A percentile compares a stretch with the other conserved stretches of the same genome.
These are phyloP conservation scores for Drosophila gaucha DNA, from an alignment of 2,888 invertebrate genomes.

Conservation along the genomic window DNA sequence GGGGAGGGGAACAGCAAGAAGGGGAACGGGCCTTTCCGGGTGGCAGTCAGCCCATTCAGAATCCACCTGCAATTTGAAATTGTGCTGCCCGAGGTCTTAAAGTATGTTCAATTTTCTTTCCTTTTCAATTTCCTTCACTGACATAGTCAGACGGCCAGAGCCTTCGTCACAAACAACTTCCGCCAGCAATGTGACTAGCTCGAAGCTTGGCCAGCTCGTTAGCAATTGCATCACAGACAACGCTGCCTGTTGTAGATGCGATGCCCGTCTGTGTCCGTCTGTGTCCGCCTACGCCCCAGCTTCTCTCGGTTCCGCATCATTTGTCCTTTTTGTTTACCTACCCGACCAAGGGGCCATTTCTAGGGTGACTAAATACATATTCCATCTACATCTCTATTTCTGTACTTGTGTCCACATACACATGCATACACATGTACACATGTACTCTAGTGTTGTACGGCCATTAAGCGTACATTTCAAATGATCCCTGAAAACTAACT, in stretches of 20 bases:
- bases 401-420: neutral
- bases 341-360: slow-evolving; percentile 17
- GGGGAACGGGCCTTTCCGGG: too few species aligned
- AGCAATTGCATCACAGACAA: slow-evolving; percentile 61
- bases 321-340: slow-evolving; percentile 48
- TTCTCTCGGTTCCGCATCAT: slow-evolving; percentile 40
- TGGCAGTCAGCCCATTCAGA: neutral
- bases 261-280: slow-evolving; percentile 9
- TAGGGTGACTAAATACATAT: slow-evolving; percentile 22
- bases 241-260: neutral
- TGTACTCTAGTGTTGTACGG: neutral
- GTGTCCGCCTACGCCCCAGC: slow-evolving; percentile 1
- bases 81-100: slow-evolving; percentile 37
- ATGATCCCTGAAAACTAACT: slow-evolving; percentile 22
- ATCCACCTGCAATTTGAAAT: slow-evolving; percentile 40
- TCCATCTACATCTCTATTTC: neutral
- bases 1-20: too few species aligned
- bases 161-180: slow-evolving; percentile 66
- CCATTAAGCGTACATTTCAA: slow-evolving; percentile 20
- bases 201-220: slow-evolving; percentile 47
- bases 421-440: neutral
- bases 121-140: slow-evolving; percentile 64
- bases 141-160: slow-evolving; percentile 46
- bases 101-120: slow-evolving; percentile 64
- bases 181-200: slow-evolving; percentile 24